Evolutionary conservation across 2,113 vertebrate genomes (phyloP), one percentile per base, ranked within the genome.

Genomic region (Petromus typicus): DNA sequence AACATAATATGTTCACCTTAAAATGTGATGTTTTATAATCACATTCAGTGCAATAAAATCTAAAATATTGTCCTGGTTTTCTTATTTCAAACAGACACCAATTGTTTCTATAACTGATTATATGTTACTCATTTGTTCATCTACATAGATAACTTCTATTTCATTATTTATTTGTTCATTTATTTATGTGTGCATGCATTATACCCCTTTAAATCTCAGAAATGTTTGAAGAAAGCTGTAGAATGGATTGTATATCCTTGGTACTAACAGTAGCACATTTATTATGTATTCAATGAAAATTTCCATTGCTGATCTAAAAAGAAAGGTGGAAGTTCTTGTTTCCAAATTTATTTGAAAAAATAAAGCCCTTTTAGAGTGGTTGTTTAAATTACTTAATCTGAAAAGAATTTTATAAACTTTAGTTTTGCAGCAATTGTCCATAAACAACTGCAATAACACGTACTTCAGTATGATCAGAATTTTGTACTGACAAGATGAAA

Each of bases 81-180:
- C 43, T 81, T 43, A 5, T 34, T 76, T 69, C 54, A 67, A 67
- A 48, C 56, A 87, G 48, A 73, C 14, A 40, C 85, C 79, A 81
- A 87, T 45, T 84, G 6, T 81, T 83, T 87, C 88, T 81, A n/a
- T 32, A 51, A 51, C 5, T 51, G 48, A 51, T 51, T 51, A 34
- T 5, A 2, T 85, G 13, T 86, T 73, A 45, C 73, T 25, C 89
- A n/a, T 86, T 93, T 90, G 76, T 75, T 79, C 32, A 82, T 63
- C 83, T 95, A 79, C 69, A 45, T 17, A 90, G 22, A 34, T 82
- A 88, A 82, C 30, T 34, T 81, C 54, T 86, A 54, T 71, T 94
- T 73, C 86, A 83, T 92, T 92, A 92, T 93, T 95, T 84, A 85
- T 83, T 95, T 85, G 18, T 66, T 95, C 81, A 76, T 89, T 95